A percentile compares a stretch with the other conserved stretches of the same genome.
Conservation (phyloP, 2,888 invertebrate genomes). For the Meteorus cinctellus region DNA sequence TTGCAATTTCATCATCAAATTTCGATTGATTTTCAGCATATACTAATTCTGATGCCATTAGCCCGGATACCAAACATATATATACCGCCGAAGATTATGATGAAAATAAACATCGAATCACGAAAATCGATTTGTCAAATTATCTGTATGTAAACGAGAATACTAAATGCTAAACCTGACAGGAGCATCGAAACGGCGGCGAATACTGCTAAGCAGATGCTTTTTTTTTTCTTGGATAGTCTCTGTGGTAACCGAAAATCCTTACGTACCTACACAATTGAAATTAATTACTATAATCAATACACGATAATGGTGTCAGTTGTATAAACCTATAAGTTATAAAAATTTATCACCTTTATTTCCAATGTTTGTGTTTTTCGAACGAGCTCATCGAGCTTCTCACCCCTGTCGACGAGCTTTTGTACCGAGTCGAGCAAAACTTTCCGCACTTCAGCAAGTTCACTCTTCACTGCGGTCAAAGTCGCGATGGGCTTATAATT, state of each 20-base stretch:
- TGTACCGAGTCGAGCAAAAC: slow-evolving; percentile 60
- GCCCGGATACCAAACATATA: background rate
- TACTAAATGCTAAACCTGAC: slow-evolving; percentile 47
- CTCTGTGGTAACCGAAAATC: slow-evolving; percentile 55
- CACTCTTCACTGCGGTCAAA: slow-evolving; percentile 54
- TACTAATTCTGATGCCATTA: slow-evolving; percentile 54
- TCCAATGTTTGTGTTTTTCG: slow-evolving; percentile 61
- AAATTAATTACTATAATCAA: background rate
- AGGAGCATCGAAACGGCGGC: slow-evolving; percentile 45
- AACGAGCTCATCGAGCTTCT: slow-evolving; percentile 62
- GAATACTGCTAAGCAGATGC: slow-evolving; percentile 37
- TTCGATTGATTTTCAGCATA: slow-evolving; percentile 20
- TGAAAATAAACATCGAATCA: background rate
- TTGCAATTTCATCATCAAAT: slow-evolving; percentile 46
- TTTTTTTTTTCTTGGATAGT: slow-evolving; percentile 48
- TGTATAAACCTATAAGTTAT: background rate
- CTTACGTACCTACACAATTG: slow-evolving; percentile 50
- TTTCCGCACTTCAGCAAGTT: slow-evolving; percentile 58
- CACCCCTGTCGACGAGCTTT: slow-evolving; percentile 61
- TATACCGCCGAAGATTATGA: background rate
- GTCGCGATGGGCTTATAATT: slow-evolving; percentile 50
- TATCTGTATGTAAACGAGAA: slow-evolving; percentile 35
- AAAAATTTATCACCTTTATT: slow-evolving; percentile 56
- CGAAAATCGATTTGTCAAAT: slow-evolving; percentile 13
- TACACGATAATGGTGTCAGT: background rate